Evolutionary conservation across 2,113 vertebrate species (phyloP).

Genomic region (Morone saxatilis): DNA sequence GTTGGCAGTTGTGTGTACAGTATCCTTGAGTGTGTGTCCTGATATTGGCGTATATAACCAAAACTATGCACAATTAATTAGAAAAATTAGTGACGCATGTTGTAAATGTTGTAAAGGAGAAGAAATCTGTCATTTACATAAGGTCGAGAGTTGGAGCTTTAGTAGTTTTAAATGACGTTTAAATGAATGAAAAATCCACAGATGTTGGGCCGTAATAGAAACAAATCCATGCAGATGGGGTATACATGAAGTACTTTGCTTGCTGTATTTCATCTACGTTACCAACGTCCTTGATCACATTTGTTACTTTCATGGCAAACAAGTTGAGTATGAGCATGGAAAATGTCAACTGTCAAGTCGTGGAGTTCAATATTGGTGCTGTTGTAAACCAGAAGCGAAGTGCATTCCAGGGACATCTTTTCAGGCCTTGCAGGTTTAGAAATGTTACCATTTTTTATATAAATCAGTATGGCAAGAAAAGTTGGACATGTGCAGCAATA

Average conservation of each 20-base stretch:
- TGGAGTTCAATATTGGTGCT: neutral
- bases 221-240: neutral
- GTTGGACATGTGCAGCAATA: neutral
- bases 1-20: constrained; percentile 55
- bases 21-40: constrained; percentile 32
- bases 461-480: neutral
- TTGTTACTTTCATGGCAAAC: neutral
- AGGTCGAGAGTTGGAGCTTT: neutral
- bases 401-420: neutral
- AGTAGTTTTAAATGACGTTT: neutral
- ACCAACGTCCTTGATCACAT: neutral
- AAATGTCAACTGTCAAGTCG: neutral
- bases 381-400: neutral
- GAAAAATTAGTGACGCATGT: neutral
- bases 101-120: neutral
- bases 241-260: neutral
- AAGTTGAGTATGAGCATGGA: neutral
- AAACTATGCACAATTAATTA: constrained; percentile 23
- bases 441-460: neutral
- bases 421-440: neutral
- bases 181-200: neutral
- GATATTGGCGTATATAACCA: constrained; percentile 6
- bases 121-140: neutral
- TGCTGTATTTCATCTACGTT: neutral
- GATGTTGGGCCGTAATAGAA: neutral